Percentiles rank a stretch among this genome's conserved stretches.
Conservation (phyloP, 2,797 vertebrate genomes). For the Glyptemys insculpta region DNA sequence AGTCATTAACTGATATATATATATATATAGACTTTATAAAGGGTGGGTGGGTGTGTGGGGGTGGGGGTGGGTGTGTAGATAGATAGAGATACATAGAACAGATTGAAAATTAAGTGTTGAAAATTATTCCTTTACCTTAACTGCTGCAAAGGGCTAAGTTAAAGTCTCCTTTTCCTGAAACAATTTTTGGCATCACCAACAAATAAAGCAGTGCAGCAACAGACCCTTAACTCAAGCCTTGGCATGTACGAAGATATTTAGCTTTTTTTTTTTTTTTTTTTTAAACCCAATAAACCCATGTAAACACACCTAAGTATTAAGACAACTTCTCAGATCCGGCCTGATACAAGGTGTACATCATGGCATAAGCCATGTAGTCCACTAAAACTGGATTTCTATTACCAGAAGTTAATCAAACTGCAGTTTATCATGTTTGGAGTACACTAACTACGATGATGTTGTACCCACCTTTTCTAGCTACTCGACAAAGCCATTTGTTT, state of each 20-base stretch:
- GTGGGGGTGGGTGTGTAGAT: no score
- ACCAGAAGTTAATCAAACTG: not conserved
- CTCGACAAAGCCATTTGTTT: not conserved
- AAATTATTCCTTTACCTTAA: not conserved
- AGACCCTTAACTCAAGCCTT: not conserved
- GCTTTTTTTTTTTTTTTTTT: not conserved
- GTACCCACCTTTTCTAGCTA: not conserved
- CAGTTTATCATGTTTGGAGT: not conserved
- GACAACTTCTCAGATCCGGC: not conserved
- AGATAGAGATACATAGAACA: no score
- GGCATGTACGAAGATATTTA: not conserved
- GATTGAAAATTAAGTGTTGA: not conserved
- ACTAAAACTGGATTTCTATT: not conserved
- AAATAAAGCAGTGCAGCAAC: not conserved
- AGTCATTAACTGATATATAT: not conserved
- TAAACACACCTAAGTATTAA: not conserved
- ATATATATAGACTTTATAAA: no score
- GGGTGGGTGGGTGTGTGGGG: no score
- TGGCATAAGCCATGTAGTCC: not conserved
- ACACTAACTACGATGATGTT: not conserved
- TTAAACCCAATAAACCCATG: not conserved
- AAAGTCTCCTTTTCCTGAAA: not conserved
- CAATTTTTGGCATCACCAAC: not conserved
- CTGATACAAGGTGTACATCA: not conserved
- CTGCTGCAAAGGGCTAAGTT: not conserved